These are phyloP conservation scores for Scaptomyza montana DNA, from an alignment of 1,140 invertebrate species.

Conservation along the genomic window DNA sequence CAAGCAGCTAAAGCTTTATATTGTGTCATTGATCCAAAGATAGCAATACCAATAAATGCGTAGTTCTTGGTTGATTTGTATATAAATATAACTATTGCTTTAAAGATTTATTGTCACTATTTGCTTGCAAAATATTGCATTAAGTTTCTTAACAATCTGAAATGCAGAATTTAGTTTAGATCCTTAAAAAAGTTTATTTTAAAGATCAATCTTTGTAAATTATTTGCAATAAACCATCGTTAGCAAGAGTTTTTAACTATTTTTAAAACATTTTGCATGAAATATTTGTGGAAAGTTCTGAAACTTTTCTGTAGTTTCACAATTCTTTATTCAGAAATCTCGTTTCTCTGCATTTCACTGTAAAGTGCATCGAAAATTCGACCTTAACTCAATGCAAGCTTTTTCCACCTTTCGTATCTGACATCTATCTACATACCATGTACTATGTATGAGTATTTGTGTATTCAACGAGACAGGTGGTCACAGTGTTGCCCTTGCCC, in stretches of 20 bases:
- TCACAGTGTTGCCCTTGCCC: slow-evolving; percentile 24
- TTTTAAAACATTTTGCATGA: too few species aligned
- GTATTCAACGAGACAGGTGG: slow-evolving; percentile 60
- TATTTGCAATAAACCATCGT: too few species aligned
- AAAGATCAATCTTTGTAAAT: too few species aligned
- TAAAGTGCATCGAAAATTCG: slow-evolving; percentile 21
- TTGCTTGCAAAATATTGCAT: not conserved
- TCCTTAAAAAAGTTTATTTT: not conserved
- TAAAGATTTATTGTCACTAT: not conserved
- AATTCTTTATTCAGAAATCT: too few species aligned
- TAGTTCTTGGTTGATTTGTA: not conserved
- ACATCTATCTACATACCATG: slow-evolving; percentile 18
- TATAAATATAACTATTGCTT: not conserved
- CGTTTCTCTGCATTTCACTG: slow-evolving; percentile 23
- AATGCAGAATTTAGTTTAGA: too few species aligned
- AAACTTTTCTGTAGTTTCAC: too few species aligned
- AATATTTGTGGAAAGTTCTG: too few species aligned
- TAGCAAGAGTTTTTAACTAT: too few species aligned
- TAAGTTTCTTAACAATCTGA: too few species aligned
- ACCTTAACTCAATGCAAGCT: not conserved
- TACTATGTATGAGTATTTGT: not conserved
- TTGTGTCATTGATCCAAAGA: slow-evolving; percentile 5
- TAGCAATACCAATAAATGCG: not conserved
- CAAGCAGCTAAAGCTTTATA: not conserved
- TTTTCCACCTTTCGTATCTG: slow-evolving; percentile 15